These are phyloP conservation scores for Dexiosoma caninum DNA, from an alignment of 2,888 invertebrate species.

Conservation along the genomic window DNA sequence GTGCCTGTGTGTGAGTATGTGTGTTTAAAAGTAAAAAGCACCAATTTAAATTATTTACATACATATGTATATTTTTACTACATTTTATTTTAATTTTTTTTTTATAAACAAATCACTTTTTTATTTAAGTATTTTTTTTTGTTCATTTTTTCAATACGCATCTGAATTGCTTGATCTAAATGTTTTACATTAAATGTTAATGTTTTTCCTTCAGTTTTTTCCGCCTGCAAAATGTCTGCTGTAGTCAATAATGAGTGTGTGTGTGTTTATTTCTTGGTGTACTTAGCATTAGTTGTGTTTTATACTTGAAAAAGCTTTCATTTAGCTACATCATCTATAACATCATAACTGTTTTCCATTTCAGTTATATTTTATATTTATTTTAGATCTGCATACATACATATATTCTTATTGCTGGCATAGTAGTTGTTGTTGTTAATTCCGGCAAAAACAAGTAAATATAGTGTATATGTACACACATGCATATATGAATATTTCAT, in stretches of 20 bases:
- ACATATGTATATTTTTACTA: neutral
- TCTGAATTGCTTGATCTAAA: slow-evolving; percentile 51
- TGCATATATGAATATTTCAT: neutral
- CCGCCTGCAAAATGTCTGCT: slow-evolving; percentile 34
- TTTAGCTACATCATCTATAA: slow-evolving; percentile 37
- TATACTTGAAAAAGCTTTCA: slow-evolving; percentile 62
- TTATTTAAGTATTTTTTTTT: neutral
- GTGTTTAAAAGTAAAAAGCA: neutral
- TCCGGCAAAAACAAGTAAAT: slow-evolving; percentile 38
- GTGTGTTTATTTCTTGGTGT: slow-evolving; percentile 26
- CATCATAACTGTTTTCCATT: slow-evolving; percentile 17
- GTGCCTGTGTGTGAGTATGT: slow-evolving; percentile 26
- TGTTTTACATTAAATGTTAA: slow-evolving; percentile 55
- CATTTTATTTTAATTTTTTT: too few relatives aligned
- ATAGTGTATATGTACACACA: neutral
- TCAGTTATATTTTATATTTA: slow-evolving; percentile 22
- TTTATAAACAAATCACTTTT: slow-evolving; percentile 25
- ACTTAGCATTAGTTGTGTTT: slow-evolving; percentile 52
- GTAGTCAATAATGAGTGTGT: slow-evolving; percentile 5
- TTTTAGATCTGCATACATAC: slow-evolving; percentile 33
- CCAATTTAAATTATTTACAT: slow-evolving; percentile 33
- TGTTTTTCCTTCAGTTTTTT: slow-evolving; percentile 24
- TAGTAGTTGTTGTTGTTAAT: slow-evolving; percentile 17
- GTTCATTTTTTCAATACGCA: slow-evolving; percentile 3
- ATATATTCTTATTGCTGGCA: slow-evolving; percentile 17